Percentiles rank a stretch among this genome's conserved stretches.
These are phyloP conservation scores for Aythya baeri DNA, from an alignment of 2,113 vertebrate species.

Conservation along the genomic window DNA sequence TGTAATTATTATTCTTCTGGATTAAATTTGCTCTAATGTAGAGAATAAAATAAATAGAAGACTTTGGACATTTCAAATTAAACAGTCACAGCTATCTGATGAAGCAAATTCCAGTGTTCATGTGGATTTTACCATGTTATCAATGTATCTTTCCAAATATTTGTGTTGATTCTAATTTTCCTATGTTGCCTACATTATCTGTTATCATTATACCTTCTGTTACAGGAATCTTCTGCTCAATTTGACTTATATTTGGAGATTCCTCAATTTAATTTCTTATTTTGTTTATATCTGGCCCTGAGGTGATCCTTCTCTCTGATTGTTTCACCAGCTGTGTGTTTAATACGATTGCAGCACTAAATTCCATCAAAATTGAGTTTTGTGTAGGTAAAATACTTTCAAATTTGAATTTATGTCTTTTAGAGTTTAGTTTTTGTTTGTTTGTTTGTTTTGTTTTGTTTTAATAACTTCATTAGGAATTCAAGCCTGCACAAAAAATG, in stretches of 20 bases:
- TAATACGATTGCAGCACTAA: not conserved
- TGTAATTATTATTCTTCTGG: not conserved
- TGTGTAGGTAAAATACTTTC: slow-evolving; percentile 22
- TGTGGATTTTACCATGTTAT: not conserved
- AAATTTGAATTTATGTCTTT: slow-evolving; percentile 28
- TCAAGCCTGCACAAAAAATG: not conserved
- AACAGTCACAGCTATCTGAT: not conserved
- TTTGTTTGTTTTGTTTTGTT: not conserved
- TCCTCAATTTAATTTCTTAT: slow-evolving; percentile 6
- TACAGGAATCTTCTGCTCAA: not conserved
- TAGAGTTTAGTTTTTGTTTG: not conserved
- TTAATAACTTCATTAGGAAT: not conserved
- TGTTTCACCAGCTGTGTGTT: not conserved
- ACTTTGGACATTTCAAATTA: not conserved
- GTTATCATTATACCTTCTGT: slow-evolving; percentile 4
- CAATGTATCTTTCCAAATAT: not conserved
- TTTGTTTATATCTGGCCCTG: not conserved
- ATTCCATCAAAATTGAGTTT: slow-evolving; percentile 15
- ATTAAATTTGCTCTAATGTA: not conserved
- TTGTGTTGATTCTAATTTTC: not conserved
- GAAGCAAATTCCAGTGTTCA: not conserved
- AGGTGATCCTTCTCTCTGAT: not conserved
- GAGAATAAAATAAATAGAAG: not conserved
- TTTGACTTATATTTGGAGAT: slow-evolving; percentile 6
- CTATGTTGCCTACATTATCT: not conserved